These are phyloP conservation scores for Myotis planiceps DNA, from an alignment of 2,797 vertebrate genomes.

Conservation along the genomic window DNA sequence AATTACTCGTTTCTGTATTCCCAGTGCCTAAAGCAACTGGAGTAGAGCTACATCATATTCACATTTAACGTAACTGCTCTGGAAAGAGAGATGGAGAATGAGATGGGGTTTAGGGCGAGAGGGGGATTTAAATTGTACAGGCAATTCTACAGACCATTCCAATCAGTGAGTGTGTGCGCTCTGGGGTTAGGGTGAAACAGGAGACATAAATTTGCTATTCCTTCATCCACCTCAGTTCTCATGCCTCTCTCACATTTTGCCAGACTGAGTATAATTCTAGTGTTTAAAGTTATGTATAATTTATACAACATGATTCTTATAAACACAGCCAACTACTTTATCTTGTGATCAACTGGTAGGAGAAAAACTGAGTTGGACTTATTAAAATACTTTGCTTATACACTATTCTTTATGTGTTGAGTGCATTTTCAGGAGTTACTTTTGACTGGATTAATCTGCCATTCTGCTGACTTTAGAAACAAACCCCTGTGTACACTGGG, in stretches of 20 bases:
- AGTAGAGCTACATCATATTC: background rate
- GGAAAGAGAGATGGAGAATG: background rate
- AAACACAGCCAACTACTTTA: background rate
- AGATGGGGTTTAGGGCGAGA: fast-evolving
- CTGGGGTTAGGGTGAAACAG: background rate
- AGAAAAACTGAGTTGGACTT: background rate
- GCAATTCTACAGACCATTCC: background rate
- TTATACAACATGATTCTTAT: background rate
- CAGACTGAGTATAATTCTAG: background rate
- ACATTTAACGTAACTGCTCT: background rate
- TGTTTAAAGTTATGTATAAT: background rate
- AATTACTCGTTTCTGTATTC: background rate
- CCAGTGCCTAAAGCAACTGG: background rate
- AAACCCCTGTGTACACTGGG: background rate
- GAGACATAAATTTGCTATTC: background rate
- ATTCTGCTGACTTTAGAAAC: slow-evolving; percentile 32
- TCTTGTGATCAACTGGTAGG: background rate
- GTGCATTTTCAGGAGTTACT: slow-evolving; percentile 15
- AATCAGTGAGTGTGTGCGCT: background rate
- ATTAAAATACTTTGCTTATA: background rate
- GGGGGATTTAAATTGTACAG: background rate
- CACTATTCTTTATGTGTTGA: background rate
- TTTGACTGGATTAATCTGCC: background rate
- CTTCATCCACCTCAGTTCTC: background rate
- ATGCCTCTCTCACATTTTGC: background rate